Evolutionary conservation across 2,888 invertebrate species (phyloP), one percentile per base, ranked within the genome.

Genomic region (Nomada lathburiana): DNA sequence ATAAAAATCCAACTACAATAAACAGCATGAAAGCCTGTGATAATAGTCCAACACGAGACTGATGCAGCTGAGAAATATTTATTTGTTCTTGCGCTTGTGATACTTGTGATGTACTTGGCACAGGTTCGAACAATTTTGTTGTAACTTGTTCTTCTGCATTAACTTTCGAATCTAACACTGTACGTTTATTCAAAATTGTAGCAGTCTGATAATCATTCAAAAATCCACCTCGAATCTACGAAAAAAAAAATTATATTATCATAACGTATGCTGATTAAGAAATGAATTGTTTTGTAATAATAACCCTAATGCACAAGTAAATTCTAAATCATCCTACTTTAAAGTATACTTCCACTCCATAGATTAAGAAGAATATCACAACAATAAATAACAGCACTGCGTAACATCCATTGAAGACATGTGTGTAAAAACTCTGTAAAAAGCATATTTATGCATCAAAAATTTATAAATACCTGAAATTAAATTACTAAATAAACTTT

Each of bases 301-400:
- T 20, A 59, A 23, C n/a, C 36, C 29, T 36, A 53, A 53, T 16
- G 10, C n/a, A 26, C 50, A 4, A 23, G 18, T 47, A 4, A 53
- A 65, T 59, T 67, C 11, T 65, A 53, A 76, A 73, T 2, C 10
- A 60, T 67, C 94, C 94, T 93, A 97, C 97, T 96, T 98, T 98
- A 93, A 98, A 98, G 94, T 96, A 98, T 11, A 98, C 98, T 94
- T 98, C 98, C 26, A 98, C 97, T 65, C 98, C 98, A 94, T 98
- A 98, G 87, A 98, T 98, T 70, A 98, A 96, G 94, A 98, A 98
- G 95, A 98, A 98, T 20, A 98, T 95, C 77, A 98, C 98, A 62
- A 98, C 98, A 80, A 98, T 97, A 93, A 98, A 97, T 80, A 98
- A 95, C 69, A 98, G 95, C n/a, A 97, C 96, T 1, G 98, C 98